These are phyloP conservation scores for Carassius auratus DNA, from an alignment of 2,113 vertebrate species.

Conservation along the genomic window DNA sequence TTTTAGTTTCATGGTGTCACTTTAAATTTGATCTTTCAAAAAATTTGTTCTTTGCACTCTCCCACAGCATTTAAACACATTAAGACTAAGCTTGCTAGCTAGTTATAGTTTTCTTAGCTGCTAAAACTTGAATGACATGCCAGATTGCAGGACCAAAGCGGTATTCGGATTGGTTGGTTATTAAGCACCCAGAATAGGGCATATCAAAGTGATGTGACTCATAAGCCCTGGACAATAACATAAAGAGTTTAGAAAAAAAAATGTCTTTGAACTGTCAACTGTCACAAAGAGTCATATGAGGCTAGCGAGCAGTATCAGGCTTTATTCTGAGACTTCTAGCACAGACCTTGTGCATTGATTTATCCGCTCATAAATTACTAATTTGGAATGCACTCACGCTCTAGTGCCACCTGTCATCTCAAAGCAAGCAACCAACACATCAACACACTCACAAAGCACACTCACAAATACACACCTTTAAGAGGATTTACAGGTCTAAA, in stretches of 20 bases:
- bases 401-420: conserved; percentile 38
- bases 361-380: conserved; percentile 30
- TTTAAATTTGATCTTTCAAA: conserved; percentile 19
- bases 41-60: neutral
- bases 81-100: neutral
- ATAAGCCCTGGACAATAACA: neutral
- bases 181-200: neutral
- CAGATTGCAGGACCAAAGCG: neutral
- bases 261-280: neutral
- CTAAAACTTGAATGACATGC: neutral
- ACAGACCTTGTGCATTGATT: conserved; percentile 22
- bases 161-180: neutral
- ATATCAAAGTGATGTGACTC: neutral
- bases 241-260: neutral
- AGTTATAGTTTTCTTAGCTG: neutral
- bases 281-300: conserved; percentile 3
- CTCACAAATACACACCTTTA: conserved; percentile 12
- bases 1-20: conserved; percentile 3
- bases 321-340: neutral
- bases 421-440: conserved; percentile 45
- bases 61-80: neutral
- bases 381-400: conserved; percentile 6
- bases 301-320: neutral
- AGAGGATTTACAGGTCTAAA: conserved; percentile 6
- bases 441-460: conserved; percentile 27